These are phyloP conservation scores for Mesitornis unicolor DNA, from an alignment of 2,113 vertebrate species.

Conservation along the genomic window DNA sequence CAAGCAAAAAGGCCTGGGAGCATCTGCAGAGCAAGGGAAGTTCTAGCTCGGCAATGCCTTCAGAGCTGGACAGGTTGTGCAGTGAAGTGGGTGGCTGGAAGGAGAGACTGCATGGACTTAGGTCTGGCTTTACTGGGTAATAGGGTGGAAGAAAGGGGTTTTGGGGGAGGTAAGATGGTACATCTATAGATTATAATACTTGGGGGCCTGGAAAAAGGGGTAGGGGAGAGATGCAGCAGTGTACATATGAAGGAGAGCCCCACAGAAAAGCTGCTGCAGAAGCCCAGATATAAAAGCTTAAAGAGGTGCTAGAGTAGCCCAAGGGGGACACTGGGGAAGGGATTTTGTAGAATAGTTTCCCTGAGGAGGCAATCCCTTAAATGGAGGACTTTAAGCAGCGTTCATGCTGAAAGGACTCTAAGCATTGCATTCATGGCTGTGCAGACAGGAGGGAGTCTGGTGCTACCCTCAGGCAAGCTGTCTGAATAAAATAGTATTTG, in stretches of 20 bases:
- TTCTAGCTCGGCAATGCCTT: neutral
- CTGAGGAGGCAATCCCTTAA: neutral
- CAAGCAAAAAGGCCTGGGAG: neutral
- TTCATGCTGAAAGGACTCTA: neutral
- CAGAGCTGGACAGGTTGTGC: neutral
- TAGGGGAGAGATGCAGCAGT: fast-evolving
- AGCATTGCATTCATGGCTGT: too few relatives aligned
- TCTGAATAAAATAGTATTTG: neutral
- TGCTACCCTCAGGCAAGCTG: neutral
- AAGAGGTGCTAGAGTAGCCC: neutral
- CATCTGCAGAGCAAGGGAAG: neutral
- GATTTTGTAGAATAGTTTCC: fast-evolving
- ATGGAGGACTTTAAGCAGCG: neutral
- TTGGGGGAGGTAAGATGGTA: fast-evolving
- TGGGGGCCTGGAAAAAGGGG: neutral
- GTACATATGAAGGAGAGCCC: neutral
- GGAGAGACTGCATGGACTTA: fast-evolving
- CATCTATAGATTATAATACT: fast-evolving
- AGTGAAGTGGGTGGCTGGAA: neutral
- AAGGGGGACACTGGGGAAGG: fast-evolving
- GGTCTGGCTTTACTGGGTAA: neutral
- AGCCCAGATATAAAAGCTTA: neutral
- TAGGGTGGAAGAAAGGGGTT: neutral
- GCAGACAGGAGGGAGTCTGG: neutral
- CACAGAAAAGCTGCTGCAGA: neutral